A percentile compares a stretch with the other conserved stretches of the same genome.
Conservation (phyloP, 2,113 vertebrate genomes). For the Xerus inauris region DNA sequence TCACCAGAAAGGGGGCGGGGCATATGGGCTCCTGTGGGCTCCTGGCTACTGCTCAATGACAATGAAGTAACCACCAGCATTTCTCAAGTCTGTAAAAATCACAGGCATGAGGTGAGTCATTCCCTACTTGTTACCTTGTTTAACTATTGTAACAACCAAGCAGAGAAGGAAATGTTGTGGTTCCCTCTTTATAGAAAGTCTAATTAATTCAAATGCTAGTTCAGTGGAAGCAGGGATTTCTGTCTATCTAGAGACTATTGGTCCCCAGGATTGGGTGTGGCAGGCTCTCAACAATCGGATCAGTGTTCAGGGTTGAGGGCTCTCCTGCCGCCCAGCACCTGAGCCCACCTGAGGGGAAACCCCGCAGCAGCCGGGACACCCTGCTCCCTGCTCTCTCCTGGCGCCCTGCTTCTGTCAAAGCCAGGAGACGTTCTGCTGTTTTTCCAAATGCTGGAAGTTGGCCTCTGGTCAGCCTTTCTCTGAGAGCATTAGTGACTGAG, state of each 20-base stretch:
- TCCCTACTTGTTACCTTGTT: background rate
- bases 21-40: background rate
- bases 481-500: background rate
- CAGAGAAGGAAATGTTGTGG: background rate
- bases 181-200: background rate
- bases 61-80: background rate
- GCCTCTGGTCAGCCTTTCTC: background rate
- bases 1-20: background rate
- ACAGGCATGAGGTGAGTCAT: fast-evolving
- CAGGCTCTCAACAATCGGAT: fast-evolving
- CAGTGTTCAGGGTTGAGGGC: background rate
- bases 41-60: background rate
- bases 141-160: background rate
- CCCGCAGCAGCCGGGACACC: background rate
- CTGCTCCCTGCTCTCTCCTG: too few species aligned
- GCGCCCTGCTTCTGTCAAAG: background rate
- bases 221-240: background rate
- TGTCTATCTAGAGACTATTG: background rate
- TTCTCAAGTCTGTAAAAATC: background rate
- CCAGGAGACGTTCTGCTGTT: background rate
- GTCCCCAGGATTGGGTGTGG: background rate
- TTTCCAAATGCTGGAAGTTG: background rate
- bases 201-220: background rate
- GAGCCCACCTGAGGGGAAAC: fast-evolving
- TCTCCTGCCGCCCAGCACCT: fast-evolving